Conservation (phyloP, 2,113 vertebrate species). For the Thymallus thymallus region DNA sequence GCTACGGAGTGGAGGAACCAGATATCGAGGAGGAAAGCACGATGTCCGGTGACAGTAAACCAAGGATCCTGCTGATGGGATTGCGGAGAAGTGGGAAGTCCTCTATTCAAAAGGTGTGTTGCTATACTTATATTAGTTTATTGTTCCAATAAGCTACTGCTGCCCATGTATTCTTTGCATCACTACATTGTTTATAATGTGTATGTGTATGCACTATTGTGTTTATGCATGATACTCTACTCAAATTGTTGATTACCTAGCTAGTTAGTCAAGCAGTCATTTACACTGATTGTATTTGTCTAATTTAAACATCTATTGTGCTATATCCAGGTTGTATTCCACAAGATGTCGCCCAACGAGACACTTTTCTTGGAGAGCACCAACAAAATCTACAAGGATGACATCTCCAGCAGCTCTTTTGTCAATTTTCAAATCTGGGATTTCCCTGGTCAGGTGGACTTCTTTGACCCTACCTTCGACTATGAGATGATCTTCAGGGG, state of each 20-base stretch:
- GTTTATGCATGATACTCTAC: not conserved
- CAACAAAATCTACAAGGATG: constrained; percentile 94
- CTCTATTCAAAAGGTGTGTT: constrained; percentile 94
- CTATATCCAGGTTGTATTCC: constrained; percentile 86
- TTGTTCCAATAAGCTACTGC: not conserved
- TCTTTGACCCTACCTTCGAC: constrained; percentile 96
- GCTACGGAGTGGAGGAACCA: constrained; percentile 85
- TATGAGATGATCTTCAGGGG: constrained; percentile 98
- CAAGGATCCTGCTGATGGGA: constrained; percentile 92
- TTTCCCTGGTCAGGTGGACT: constrained; percentile 94
- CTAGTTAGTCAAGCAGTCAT: too few relatives aligned
- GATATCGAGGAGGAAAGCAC: constrained; percentile 80
- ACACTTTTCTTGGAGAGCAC: constrained; percentile 95
- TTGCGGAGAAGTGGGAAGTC: constrained; percentile 93
- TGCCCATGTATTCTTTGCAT: too few relatives aligned
- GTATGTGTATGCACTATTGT: not conserved
- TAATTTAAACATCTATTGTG: too few relatives aligned
- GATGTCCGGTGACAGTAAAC: constrained; percentile 79
- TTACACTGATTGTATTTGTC: too few relatives aligned
- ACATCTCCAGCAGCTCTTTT: constrained; percentile 92
- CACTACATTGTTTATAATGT: too few relatives aligned
- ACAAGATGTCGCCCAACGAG: constrained; percentile 98
- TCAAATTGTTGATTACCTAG: too few relatives aligned
- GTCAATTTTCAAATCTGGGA: constrained; percentile 96
- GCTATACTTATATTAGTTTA: not conserved